phyloP scores from a whole-genome alignment of 2,888 invertebrate genomes.

The Drosophila gaucha region DNA sequence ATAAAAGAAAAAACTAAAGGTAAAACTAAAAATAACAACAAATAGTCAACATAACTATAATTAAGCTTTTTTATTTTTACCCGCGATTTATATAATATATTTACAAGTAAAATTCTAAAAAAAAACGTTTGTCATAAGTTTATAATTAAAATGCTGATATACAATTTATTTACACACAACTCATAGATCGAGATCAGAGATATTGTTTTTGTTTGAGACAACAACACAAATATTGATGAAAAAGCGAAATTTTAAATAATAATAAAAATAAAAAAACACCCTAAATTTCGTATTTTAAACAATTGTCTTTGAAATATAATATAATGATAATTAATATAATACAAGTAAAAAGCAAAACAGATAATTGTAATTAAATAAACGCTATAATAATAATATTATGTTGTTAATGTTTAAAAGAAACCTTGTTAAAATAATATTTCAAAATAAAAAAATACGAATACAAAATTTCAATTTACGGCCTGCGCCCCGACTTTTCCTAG shows the following conservation, averaged over 20 bases:
- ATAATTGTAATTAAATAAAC: conserved; percentile 67
- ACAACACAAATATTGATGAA: conserved; percentile 36
- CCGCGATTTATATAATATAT: conserved; percentile 70
- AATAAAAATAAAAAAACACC: conserved; percentile 40
- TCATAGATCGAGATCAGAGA: conserved; percentile 35
- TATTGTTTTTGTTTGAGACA: conserved; percentile 56
- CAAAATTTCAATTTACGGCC: conserved; percentile 53
- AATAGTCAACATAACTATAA: conserved; percentile 53
- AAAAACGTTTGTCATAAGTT: conserved; percentile 57
- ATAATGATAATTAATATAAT: conserved; percentile 43
- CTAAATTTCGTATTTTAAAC: conserved; percentile 76
- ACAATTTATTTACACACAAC: conserved; percentile 60
- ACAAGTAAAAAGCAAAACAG: conserved; percentile 64
- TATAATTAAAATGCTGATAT: conserved; percentile 44
- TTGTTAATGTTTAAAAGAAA: conserved; percentile 85
- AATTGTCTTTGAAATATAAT: conserved; percentile 67
- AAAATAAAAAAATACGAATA: conserved; percentile 79
- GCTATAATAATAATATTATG: conserved; percentile 79
- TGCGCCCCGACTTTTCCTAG: conserved; percentile 30
- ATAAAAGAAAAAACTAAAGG: conserved; percentile 27
- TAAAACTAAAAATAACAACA: conserved; percentile 38
- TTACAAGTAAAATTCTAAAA: conserved; percentile 56
- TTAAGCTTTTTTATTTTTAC: conserved; percentile 68
- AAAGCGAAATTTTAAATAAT: conserved; percentile 59
- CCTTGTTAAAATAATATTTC: conserved; percentile 85